Base-by-base conservation (phyloP, 2,888 invertebrate species). In the Meghimatium bilineatum region DNA sequence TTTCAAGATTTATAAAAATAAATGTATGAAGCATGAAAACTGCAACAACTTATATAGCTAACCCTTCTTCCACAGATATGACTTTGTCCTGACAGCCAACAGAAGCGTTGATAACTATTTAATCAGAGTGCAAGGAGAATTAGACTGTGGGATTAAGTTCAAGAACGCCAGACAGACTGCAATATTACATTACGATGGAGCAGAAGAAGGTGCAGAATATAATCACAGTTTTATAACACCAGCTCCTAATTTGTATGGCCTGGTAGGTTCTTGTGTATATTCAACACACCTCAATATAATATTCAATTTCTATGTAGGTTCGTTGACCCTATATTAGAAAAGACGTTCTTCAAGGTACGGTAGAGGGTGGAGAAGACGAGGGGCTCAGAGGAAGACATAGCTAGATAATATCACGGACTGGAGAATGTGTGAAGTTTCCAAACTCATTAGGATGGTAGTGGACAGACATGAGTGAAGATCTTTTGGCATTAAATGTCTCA, bases 31-130 rank as follows among this genome's bases (percentile, higher is more conserved):
- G n/a, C n/a, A n/a, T n/a, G n/a, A n/a, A n/a, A n/a, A n/a, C n/a
- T n/a, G 23, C 60, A 63, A 23, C 12, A 17, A n/a, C 12, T n/a
- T n/a, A 63, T 63, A 1, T 1, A 63, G 26, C 5, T 63, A 63
- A n/a, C n/a, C 23, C 69, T 20, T 49, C 32, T 49, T 74, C 32
- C n/a, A 1, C 80, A 84, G 84, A 60, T 84, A 75, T 63, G 84
- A 84, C 67, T 84, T 84, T 66, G 72, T 84, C 23, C 38, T 84
- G 23, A 80, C 79, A 75, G 80, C 84, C 74, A 80, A 84, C 67
- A 80, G 80, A 67, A 74, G 56, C 52, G 38, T 75, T 34, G 79
- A 36, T 6, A 79, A 84, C 52, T 84, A 84, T 67, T 75, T 84
- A 36, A 63, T 84, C 34, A 74, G 84, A 49, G 74, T 80, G 10